Evolutionary conservation across 1,140 invertebrate species (phyloP).

Genomic region (Tetraneura akinire): DNA sequence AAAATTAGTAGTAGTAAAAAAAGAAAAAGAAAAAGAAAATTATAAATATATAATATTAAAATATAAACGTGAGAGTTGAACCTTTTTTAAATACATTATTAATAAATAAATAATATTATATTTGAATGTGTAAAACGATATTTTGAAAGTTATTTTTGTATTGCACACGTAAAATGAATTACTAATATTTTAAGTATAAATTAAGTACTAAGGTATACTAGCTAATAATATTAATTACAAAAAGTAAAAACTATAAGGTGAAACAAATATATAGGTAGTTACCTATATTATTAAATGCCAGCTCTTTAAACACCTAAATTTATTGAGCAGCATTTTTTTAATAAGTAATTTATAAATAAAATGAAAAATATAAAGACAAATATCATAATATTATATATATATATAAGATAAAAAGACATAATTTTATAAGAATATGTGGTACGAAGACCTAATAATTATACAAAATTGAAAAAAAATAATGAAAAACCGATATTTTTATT

Average conservation of each 20-base stretch:
- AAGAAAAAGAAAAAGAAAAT: no score
- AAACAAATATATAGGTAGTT: neutral
- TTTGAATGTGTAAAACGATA: no score
- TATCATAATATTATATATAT: neutral
- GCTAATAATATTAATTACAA: neutral
- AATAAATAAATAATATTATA: neutral
- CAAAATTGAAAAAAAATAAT: neutral
- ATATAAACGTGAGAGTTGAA: constrained; percentile 8
- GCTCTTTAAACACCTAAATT: constrained; percentile 16
- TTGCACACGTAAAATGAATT: no score
- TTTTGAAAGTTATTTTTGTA: no score
- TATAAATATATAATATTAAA: constrained; percentile 3
- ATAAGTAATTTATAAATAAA: neutral
- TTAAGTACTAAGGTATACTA: neutral
- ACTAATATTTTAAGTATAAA: neutral
- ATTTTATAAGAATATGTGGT: neutral
- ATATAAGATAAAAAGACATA: neutral
- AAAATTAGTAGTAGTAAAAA: neutral
- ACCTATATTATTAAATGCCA: neutral
- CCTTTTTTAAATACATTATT: neutral
- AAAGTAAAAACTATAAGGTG: neutral
- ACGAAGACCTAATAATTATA: neutral
- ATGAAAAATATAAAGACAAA: neutral
- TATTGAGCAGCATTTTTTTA: constrained; percentile 16
- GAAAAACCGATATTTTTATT: constrained; percentile 44